Conservation (phyloP, 2,113 vertebrate species). For the Sarotherodon lohbergeri region DNA sequence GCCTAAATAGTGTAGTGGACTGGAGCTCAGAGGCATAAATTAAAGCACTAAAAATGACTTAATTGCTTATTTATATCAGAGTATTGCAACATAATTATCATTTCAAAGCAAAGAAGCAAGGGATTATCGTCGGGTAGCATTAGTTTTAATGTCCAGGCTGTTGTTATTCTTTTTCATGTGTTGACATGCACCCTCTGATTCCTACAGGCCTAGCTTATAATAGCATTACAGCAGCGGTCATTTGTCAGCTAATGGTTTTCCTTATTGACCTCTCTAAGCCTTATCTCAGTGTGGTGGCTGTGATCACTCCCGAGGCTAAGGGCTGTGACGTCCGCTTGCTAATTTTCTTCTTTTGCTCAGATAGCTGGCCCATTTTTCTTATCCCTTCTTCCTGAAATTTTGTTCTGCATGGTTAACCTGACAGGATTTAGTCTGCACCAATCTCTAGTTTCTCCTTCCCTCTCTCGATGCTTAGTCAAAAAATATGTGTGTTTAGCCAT, state of each 20-base stretch:
- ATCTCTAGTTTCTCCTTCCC: not conserved
- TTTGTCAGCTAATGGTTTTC: constrained; percentile 55
- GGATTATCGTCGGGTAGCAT: constrained; percentile 21
- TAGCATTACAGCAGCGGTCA: constrained; percentile 12
- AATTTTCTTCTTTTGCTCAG: constrained; percentile 5
- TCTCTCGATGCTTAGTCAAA: not conserved
- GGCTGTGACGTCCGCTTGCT: not conserved
- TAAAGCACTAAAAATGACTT: constrained; percentile 10
- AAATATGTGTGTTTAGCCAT: not conserved
- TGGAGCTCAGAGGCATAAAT: constrained; percentile 11
- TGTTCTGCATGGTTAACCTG: not conserved
- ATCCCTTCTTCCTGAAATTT: not conserved
- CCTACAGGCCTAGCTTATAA: constrained; percentile 11
- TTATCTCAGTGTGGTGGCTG: constrained; percentile 34
- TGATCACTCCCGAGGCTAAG: constrained; percentile 29
- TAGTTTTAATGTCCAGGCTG: constrained; percentile 12
- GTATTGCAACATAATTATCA: constrained; percentile 11
- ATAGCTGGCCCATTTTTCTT: not conserved
- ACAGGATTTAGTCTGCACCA: not conserved
- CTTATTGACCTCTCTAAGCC: constrained; percentile 48
- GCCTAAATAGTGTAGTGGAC: not conserved
- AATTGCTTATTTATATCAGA: constrained; percentile 29
- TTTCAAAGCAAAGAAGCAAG: not conserved
- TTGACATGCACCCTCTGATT: constrained; percentile 16
- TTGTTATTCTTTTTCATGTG: constrained; percentile 23